phyloP scores from a whole-genome alignment of 2,113 vertebrate genomes.

The Thamnaconus septentrionalis region DNA sequence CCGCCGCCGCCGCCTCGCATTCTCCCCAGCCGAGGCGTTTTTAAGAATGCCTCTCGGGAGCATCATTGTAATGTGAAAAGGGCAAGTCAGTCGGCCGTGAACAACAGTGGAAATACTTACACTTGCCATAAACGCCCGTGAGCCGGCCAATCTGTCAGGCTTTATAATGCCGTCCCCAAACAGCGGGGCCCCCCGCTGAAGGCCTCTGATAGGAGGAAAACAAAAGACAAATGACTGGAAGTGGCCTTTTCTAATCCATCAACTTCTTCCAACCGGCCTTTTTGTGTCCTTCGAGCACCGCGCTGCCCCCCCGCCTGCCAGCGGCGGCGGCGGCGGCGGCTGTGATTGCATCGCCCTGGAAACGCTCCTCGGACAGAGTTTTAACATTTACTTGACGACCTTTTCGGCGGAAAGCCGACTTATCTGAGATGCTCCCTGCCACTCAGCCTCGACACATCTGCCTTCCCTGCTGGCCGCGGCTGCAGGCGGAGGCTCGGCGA shows the following conservation, averaged over 20 bases:
- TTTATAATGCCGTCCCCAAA: slow-evolving; percentile 66
- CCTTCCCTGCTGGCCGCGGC: background rate
- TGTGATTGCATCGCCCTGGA: slow-evolving; percentile 34
- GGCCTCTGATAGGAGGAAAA: slow-evolving; percentile 63
- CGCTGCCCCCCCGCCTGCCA: slow-evolving; percentile 25
- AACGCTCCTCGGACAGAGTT: slow-evolving; percentile 34
- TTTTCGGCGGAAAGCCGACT: slow-evolving; percentile 48
- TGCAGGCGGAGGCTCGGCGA: slow-evolving; percentile 30
- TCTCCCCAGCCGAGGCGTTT: slow-evolving; percentile 44
- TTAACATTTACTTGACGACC: slow-evolving; percentile 64
- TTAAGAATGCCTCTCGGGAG: slow-evolving; percentile 35
- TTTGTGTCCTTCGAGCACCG: slow-evolving; percentile 66
- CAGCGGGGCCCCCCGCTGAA: slow-evolving; percentile 47
- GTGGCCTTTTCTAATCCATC: slow-evolving; percentile 72
- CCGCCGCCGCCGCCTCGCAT: slow-evolving; percentile 38
- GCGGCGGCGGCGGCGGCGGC: slow-evolving; percentile 8
- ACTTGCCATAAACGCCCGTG: slow-evolving; percentile 70
- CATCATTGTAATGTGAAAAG: slow-evolving; percentile 66
- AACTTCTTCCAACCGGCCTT: slow-evolving; percentile 57
- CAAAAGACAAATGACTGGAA: slow-evolving; percentile 68
- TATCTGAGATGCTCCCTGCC: slow-evolving; percentile 38
- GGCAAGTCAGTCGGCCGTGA: slow-evolving; percentile 64
- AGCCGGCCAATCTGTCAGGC: slow-evolving; percentile 68
- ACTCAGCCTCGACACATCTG: slow-evolving; percentile 36
- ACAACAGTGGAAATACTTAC: slow-evolving; percentile 71